phyloP scores from a whole-genome alignment of 2,113 vertebrate genomes.

The Sinocyclocheilus anophthalmus region DNA sequence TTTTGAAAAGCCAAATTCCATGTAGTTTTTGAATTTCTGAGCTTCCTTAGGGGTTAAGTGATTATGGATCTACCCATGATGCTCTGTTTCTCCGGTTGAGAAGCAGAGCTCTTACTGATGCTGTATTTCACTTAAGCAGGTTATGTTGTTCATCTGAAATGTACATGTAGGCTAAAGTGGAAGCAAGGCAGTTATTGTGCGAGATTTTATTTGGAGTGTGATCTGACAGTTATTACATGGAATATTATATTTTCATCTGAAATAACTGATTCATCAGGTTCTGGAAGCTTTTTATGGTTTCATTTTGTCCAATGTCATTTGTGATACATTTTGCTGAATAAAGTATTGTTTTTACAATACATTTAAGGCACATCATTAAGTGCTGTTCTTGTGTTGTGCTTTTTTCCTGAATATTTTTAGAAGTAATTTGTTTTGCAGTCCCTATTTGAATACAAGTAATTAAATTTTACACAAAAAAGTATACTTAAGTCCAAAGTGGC shows the following conservation, averaged over 20 bases:
- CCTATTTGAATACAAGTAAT: no score
- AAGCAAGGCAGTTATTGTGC: conserved; percentile 42
- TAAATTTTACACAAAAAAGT: no score
- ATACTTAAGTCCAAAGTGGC: not conserved
- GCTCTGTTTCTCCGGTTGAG: conserved; percentile 24
- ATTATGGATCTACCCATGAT: not conserved
- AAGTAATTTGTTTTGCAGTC: not conserved
- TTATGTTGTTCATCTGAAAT: conserved; percentile 37
- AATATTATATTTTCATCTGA: conserved; percentile 33
- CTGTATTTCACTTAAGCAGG: conserved; percentile 51
- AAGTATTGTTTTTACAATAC: conserved; percentile 63
- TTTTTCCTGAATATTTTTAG: not conserved
- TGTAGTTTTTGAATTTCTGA: not conserved
- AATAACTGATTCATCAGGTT: conserved; percentile 53
- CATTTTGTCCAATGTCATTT: conserved; percentile 49
- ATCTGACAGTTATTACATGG: conserved; percentile 32
- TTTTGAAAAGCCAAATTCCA: conserved; percentile 60
- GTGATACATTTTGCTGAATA: conserved; percentile 67
- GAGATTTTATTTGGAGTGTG: conserved; percentile 39
- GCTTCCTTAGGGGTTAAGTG: not conserved
- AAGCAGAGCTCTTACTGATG: conserved; percentile 49
- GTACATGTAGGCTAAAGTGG: conserved; percentile 38
- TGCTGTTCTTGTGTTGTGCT: not conserved
- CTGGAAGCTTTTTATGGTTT: conserved; percentile 57
- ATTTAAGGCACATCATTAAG: conserved; percentile 10